Conservation (phyloP, 2,113 vertebrate species). For the Pituophis catenifer region DNA sequence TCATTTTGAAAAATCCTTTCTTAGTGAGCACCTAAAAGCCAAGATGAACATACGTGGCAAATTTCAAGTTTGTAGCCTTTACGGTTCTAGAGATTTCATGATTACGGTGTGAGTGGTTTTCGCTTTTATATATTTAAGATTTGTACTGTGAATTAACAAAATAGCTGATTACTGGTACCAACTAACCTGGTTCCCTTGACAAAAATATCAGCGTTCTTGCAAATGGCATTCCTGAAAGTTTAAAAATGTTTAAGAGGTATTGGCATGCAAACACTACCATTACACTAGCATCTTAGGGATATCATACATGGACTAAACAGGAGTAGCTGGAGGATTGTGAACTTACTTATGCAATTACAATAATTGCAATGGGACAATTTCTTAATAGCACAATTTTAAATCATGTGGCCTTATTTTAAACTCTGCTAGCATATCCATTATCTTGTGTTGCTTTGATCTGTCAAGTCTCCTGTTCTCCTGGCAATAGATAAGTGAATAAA, state of each 20-base stretch:
- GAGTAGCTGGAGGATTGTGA: background rate
- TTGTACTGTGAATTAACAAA: background rate
- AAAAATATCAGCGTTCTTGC: background rate
- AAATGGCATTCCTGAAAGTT: background rate
- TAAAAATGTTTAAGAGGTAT: background rate
- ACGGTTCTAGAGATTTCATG: too few relatives aligned
- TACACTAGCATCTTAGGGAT: background rate
- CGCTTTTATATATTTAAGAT: too few relatives aligned
- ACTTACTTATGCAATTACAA: background rate
- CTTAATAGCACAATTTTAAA: background rate
- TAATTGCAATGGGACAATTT: background rate
- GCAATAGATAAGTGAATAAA: background rate
- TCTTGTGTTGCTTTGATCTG: background rate
- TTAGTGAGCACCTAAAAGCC: too few relatives aligned
- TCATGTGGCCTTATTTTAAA: background rate
- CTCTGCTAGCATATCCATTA: background rate
- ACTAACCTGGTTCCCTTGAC: background rate
- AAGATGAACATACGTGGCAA: too few relatives aligned
- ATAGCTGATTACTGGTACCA: background rate
- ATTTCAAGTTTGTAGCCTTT: too few relatives aligned
- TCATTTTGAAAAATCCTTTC: too few relatives aligned
- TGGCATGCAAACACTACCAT: background rate
- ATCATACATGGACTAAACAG: background rate
- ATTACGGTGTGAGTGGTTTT: too few relatives aligned
- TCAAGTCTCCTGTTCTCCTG: background rate